Percentiles rank a stretch among this genome's conserved stretches.
Conservation (phyloP, 2,888 invertebrate species). For the Mythimna impura region DNA sequence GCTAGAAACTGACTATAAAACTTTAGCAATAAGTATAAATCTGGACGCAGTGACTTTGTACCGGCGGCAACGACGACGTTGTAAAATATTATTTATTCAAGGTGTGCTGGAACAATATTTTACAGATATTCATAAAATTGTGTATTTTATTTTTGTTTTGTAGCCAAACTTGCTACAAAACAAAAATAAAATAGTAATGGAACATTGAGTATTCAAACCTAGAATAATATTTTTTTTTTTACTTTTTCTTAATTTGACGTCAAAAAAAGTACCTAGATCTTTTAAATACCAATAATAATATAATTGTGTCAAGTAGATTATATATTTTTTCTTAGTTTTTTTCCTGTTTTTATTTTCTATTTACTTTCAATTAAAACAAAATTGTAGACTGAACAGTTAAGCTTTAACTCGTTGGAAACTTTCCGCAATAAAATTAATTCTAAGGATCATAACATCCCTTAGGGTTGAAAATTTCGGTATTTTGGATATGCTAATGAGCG, state of each 20-base stretch:
- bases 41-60: constrained; percentile 71
- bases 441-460: constrained; percentile 24
- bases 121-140: neutral
- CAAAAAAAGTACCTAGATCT: no score
- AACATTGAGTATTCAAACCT: no score
- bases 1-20: constrained; percentile 76
- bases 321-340: neutral
- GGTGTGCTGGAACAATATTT: constrained; percentile 25
- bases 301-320: no score
- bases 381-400: neutral
- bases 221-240: no score
- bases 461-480: constrained; percentile 47
- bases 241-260: no score
- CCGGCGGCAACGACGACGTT: constrained; percentile 39
- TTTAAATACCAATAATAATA: no score
- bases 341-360: neutral
- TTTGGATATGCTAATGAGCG: constrained; percentile 54
- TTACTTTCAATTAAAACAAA: neutral
- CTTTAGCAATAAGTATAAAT: constrained; percentile 62
- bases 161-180: no score
- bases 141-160: constrained; percentile 8
- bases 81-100: constrained; percentile 35
- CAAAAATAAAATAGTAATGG: no score
- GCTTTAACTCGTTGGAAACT: constrained; percentile 7
- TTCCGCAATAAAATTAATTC: constrained; percentile 25